phyloP scores from a whole-genome alignment of 2,113 vertebrate species.

The Hyla sarda region DNA sequence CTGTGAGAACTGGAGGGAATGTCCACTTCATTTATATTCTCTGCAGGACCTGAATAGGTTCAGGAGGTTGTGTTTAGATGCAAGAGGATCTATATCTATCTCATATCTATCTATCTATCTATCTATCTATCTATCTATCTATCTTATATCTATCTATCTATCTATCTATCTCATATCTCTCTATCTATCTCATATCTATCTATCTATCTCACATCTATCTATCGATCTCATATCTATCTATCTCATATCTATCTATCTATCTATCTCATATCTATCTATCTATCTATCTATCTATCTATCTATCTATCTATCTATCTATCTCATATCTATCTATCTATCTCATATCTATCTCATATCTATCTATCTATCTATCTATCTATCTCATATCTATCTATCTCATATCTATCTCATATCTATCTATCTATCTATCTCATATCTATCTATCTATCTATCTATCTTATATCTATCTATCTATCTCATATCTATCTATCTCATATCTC shows the following conservation, averaged over 20 bases:
- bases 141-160: neutral
- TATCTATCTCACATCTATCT: neutral
- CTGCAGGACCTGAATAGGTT: neutral
- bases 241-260: neutral
- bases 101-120: neutral
- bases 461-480: too few relatives aligned
- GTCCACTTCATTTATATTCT: neutral
- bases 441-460: neutral
- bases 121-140: neutral
- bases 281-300: neutral
- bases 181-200: too few relatives aligned
- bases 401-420: neutral
- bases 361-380: neutral
- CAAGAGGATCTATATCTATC: too few relatives aligned
- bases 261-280: too few relatives aligned
- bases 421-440: neutral
- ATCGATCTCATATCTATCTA: neutral
- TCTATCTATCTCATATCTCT: neutral
- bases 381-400: too few relatives aligned
- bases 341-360: too few relatives aligned
- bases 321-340: neutral
- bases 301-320: too few relatives aligned
- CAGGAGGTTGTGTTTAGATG: too few relatives aligned
- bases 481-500: too few relatives aligned
- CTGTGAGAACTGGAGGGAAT: too few relatives aligned